phyloP scores from a whole-genome alignment of 2,797 vertebrate genomes.

The Eulemur coronatus region DNA sequence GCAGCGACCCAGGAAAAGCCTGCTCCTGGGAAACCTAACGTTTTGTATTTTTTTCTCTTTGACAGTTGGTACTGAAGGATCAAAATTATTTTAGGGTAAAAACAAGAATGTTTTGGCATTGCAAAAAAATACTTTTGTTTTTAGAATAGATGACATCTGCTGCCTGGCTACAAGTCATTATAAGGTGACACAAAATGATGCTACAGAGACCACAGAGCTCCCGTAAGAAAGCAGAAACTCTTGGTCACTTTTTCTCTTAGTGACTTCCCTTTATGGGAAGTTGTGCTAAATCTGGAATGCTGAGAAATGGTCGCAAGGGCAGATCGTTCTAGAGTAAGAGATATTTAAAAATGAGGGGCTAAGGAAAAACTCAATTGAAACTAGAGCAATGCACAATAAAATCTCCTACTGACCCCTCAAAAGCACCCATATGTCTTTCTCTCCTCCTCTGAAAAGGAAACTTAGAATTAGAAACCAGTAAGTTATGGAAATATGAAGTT shows the following conservation, averaged over 20 bases:
- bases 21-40: background rate
- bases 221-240: background rate
- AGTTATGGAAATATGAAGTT: background rate
- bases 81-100: slow-evolving; percentile 41
- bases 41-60: background rate
- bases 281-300: background rate
- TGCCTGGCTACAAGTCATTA: background rate
- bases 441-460: background rate
- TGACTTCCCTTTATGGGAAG: background rate
- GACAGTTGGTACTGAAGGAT: background rate
- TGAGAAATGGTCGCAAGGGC: background rate
- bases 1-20: background rate
- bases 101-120: background rate
- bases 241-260: slow-evolving; percentile 7
- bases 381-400: background rate
- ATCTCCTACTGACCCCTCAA: background rate
- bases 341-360: background rate
- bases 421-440: background rate
- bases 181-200: slow-evolving; percentile 27
- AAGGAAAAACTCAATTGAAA: slow-evolving; percentile 5
- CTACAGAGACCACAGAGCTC: background rate
- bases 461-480: slow-evolving; percentile 14
- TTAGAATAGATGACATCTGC: background rate
- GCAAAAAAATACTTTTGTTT: background rate
- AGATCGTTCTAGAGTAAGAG: slow-evolving; percentile 15